Percentiles rank a stretch among this genome's conserved stretches.
phyloP scores from a whole-genome alignment of 2,888 invertebrate genomes.

The Caenorhabditis sp. region DNA sequence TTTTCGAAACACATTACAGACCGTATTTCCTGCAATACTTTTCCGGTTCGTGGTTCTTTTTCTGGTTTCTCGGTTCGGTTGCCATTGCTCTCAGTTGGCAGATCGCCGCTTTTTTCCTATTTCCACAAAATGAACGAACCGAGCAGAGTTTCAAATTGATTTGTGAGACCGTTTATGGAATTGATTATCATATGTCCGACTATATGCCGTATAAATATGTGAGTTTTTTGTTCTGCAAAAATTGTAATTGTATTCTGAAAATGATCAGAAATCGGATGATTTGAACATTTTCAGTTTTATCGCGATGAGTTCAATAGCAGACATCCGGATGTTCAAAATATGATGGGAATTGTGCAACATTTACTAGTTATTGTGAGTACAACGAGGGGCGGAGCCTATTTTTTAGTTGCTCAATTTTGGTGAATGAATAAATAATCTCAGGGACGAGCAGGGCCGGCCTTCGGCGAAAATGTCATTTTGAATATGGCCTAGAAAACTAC shows the following conservation, averaged over 20 bases:
- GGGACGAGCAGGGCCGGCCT: no score
- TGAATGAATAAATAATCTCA: no score
- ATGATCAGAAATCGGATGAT: neutral
- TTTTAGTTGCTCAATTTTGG: no score
- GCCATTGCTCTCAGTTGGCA: conserved; percentile 17
- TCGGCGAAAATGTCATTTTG: no score
- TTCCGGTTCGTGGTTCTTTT: conserved; percentile 6
- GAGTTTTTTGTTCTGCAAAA: conserved; percentile 6
- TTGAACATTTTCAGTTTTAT: neutral
- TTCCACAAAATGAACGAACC: conserved; percentile 18
- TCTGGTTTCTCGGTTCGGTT: conserved; percentile 1
- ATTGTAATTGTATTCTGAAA: no score
- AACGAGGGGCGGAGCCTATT: no score
- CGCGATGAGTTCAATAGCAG: neutral
- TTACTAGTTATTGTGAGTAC: conserved; percentile 8
- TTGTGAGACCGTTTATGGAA: conserved; percentile 7
- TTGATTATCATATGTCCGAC: conserved; percentile 10
- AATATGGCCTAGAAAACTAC: no score
- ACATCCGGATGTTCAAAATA: conserved; percentile 12
- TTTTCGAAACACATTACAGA: conserved; percentile 6
- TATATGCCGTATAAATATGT: conserved; percentile 22
- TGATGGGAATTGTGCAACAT: conserved; percentile 16
- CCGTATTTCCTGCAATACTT: conserved; percentile 7
- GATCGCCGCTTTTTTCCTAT: conserved; percentile 11
- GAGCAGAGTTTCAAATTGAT: conserved; percentile 15